Percentiles rank a stretch among this genome's conserved stretches.
phyloP scores from a whole-genome alignment of 1,140 invertebrate genomes.

The Zaprionus inermis region DNA sequence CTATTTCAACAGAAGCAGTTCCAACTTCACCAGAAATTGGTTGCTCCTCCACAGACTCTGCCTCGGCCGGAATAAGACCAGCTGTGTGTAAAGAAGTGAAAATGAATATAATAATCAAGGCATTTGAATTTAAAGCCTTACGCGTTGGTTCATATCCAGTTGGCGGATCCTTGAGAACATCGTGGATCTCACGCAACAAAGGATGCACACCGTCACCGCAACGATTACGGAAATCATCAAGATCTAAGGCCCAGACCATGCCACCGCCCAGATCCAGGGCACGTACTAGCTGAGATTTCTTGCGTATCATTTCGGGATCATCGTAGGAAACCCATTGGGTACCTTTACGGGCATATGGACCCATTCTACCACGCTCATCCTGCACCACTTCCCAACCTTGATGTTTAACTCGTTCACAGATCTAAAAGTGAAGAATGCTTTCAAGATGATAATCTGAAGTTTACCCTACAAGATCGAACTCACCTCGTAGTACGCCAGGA shows the following conservation, averaged over 20 bases:
- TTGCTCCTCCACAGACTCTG: constrained; percentile 61
- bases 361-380: constrained; percentile 90
- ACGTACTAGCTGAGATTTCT: constrained; percentile 91
- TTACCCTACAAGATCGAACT: neutral
- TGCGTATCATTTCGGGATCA: constrained; percentile 90
- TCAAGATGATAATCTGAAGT: neutral
- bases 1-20: constrained; percentile 43
- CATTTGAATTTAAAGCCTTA: constrained; percentile 38
- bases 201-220: constrained; percentile 92
- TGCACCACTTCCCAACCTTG: constrained; percentile 92
- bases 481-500: constrained; percentile 95
- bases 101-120: neutral
- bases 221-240: constrained; percentile 92
- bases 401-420: constrained; percentile 91
- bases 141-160: constrained; percentile 59
- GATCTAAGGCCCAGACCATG: constrained; percentile 96
- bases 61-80: constrained; percentile 50
- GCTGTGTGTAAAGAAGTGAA: constrained; percentile 38
- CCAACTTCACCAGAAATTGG: constrained; percentile 41
- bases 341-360: constrained; percentile 93
- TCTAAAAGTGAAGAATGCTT: constrained; percentile 85
- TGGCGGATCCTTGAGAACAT: constrained; percentile 85
- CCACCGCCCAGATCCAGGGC: constrained; percentile 92
- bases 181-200: constrained; percentile 88
- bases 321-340: constrained; percentile 96